Percentiles rank a stretch among this genome's conserved stretches.
phyloP scores from a whole-genome alignment of 2,113 vertebrate species.

The Pavo muticus region DNA sequence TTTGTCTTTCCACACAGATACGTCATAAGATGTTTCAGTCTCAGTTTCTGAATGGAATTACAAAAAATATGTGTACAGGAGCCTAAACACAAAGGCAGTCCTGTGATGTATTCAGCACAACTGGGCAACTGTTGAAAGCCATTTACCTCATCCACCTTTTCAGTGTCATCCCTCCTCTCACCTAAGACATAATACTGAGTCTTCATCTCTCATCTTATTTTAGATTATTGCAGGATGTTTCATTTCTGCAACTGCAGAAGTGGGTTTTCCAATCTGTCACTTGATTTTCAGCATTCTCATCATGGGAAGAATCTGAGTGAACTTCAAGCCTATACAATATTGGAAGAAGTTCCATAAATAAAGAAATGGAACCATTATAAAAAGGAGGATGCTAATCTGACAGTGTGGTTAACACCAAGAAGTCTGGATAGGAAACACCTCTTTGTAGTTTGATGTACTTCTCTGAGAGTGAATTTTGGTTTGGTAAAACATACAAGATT shows the following conservation, averaged over 20 bases:
- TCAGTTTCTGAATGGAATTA: neutral
- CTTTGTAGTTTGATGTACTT: neutral
- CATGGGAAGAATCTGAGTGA: neutral
- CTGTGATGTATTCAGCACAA: neutral
- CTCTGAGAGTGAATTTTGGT: neutral
- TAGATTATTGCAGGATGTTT: neutral
- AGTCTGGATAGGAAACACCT: neutral
- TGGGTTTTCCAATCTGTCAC: neutral
- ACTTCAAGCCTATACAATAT: neutral
- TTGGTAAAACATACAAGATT: neutral
- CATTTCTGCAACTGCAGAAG: neutral
- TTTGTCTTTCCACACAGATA: neutral
- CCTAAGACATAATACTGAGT: neutral
- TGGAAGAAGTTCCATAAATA: neutral
- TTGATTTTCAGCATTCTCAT: neutral
- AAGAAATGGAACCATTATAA: neutral
- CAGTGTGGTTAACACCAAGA: fast-evolving
- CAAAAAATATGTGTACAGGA: neutral
- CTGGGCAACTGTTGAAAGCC: neutral
- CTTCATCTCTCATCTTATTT: neutral
- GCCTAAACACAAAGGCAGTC: neutral
- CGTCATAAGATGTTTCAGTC: neutral
- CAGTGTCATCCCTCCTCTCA: neutral
- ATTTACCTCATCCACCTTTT: neutral
- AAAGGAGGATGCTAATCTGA: neutral